Evolutionary conservation across 2,797 vertebrate genomes (phyloP).

Genomic region (Oceanodroma leucorhoa): DNA sequence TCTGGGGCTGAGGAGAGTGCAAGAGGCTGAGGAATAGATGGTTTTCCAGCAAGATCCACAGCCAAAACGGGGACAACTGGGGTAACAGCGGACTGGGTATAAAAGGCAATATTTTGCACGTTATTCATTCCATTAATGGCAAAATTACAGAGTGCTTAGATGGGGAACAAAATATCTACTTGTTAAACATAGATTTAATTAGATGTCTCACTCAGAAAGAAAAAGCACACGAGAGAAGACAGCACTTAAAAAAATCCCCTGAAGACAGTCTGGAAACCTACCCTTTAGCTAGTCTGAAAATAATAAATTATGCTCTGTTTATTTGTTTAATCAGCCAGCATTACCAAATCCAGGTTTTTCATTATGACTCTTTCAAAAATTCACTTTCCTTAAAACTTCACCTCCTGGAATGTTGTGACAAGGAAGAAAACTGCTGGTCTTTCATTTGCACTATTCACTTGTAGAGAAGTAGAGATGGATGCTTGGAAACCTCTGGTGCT

Average conservation of each 20-base stretch:
- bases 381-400: background rate
- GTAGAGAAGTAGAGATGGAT: background rate
- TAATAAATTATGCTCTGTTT: background rate
- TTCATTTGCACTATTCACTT: background rate
- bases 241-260: background rate
- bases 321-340: background rate
- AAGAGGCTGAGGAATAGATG: background rate
- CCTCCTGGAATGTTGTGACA: background rate
- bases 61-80: background rate
- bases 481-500: background rate
- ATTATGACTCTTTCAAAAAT: background rate
- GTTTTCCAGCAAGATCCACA: background rate
- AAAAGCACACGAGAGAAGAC: background rate
- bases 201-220: background rate
- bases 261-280: background rate
- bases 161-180: background rate
- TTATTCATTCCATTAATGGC: background rate
- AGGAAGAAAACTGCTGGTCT: background rate
- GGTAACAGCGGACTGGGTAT: background rate
- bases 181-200: slow-evolving; percentile 2
- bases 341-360: background rate
- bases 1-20: background rate
- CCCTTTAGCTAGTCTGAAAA: background rate
- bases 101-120: background rate
- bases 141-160: background rate